Evolutionary conservation across 2,797 vertebrate species (phyloP), one percentile per base, ranked within the genome.

Genomic region (Channa striata): DNA sequence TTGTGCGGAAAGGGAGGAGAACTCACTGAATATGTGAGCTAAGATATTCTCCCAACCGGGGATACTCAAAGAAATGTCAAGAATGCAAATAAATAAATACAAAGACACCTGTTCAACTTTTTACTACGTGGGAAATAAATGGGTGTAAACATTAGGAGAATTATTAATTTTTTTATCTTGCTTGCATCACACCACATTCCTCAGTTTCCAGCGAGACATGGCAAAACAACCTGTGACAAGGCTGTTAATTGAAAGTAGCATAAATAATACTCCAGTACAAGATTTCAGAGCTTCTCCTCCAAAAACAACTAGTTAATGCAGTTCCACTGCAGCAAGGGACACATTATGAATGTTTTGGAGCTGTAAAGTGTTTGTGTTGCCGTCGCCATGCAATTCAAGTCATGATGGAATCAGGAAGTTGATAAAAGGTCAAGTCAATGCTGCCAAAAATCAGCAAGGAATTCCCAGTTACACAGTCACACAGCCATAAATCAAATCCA

Each of bases 1-100:
- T 88, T 57, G 76, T 69, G 74, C 59, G 83, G 91, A 93, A 89
- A 89, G 83, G 87, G 90, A 92, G 90, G 90, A 92, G 89, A 90
- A 84, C 80, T 71, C 56, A 11, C 36, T 1, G 23, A 79, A 79
- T 85, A 79, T 86, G 77, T 81, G 76, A 80, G 87, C 72, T 25
- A 78, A 84, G 74, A 85, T 77, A 62, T 83, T 89, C 67, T 77
- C 80, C 71, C 68, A 77, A 69, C 21, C 65, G 52, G 66, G 82
- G 74, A 83, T 81, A 89, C 77, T 83, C n/a, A 57, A 53, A 91
- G 77, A 87, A 91, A 94, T 94, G 90, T 80, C 59, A 93, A 87
- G 88, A 84, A 93, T 91, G 89, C 68, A 79, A 48, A 74, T 82
- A 75, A 87, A 81, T 61, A 83, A 81, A 60, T 60, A 66, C 59